A percentile compares a stretch with the other conserved stretches of the same genome.
These are phyloP conservation scores for Ashinkailepas kermadecensis DNA, from an alignment of 2,888 invertebrate genomes.

Conservation along the genomic window DNA sequence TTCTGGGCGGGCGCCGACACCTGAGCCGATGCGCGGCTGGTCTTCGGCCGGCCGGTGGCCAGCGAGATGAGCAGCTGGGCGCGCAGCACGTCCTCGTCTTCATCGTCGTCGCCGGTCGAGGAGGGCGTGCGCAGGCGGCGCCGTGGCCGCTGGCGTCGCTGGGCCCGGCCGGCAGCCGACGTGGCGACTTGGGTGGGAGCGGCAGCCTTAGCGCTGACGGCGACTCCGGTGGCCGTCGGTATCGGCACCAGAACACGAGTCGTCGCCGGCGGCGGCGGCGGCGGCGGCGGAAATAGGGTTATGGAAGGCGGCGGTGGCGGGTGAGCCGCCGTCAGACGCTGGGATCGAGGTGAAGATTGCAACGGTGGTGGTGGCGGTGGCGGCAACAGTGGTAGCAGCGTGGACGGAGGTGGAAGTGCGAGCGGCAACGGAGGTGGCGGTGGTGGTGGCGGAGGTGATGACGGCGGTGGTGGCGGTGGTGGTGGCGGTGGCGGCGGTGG, in stretches of 20 bases:
- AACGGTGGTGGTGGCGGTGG: background rate
- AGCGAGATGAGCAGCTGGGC: conserved; percentile 30
- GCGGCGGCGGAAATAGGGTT: background rate
- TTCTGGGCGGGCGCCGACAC: background rate
- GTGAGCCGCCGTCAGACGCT: background rate
- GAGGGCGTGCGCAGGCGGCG: background rate
- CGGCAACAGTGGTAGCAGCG: background rate
- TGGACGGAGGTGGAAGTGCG: background rate
- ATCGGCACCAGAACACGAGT: background rate
- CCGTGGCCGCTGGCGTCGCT: background rate
- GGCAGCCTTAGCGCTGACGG: background rate
- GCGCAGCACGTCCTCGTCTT: conserved; percentile 32
- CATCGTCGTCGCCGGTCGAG: conserved; percentile 1
- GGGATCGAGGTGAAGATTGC: too few species aligned
- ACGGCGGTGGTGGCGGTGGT: background rate
- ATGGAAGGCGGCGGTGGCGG: background rate
- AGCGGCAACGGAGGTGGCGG: background rate
- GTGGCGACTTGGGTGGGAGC: background rate
- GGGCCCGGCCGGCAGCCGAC: background rate
- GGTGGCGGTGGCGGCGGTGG: background rate
- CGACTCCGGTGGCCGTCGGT: background rate
- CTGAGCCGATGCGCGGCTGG: background rate
- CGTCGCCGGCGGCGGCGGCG: background rate
- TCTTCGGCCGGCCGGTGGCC: background rate
- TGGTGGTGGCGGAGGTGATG: background rate